These are phyloP conservation scores for Orthonyx spaldingii DNA, from an alignment of 2,113 vertebrate species.

Conservation along the genomic window DNA sequence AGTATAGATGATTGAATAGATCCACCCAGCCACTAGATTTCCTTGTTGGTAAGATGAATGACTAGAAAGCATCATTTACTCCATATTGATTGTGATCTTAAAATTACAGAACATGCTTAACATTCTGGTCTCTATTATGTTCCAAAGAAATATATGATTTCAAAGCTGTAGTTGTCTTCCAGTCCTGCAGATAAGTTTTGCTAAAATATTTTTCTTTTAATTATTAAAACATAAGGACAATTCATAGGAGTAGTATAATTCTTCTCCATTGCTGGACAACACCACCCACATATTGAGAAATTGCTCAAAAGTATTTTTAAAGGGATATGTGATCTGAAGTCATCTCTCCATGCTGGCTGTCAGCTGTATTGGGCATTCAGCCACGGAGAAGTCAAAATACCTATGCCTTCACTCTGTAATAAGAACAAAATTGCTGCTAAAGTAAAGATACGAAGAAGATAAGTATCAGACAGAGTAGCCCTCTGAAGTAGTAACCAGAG, in stretches of 20 bases:
- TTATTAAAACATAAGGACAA: not conserved
- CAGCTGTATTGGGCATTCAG: not conserved
- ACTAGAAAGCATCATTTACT: not conserved
- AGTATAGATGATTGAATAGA: not conserved
- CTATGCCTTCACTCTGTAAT: not conserved
- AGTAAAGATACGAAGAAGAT: not conserved
- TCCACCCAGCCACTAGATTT: not conserved
- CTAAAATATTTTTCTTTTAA: constrained; percentile 21
- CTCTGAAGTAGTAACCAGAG: not conserved
- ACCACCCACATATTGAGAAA: not conserved
- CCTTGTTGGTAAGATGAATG: not conserved
- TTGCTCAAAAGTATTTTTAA: not conserved
- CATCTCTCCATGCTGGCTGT: not conserved
- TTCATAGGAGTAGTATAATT: not conserved
- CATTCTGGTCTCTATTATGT: not conserved
- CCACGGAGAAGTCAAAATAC: constrained; percentile 7
- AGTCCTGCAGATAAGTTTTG: not conserved
- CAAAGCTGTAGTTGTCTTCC: not conserved
- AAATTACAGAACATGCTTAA: not conserved
- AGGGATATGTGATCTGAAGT: not conserved
- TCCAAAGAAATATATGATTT: not conserved
- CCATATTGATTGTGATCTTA: not conserved
- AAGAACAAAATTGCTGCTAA: not conserved
- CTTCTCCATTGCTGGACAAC: not conserved
- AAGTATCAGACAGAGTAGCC: not conserved